Percentiles rank a stretch among this genome's conserved stretches.
Conservation (phyloP, 1,140 invertebrate genomes). For the Saccostrea cuccullata region DNA sequence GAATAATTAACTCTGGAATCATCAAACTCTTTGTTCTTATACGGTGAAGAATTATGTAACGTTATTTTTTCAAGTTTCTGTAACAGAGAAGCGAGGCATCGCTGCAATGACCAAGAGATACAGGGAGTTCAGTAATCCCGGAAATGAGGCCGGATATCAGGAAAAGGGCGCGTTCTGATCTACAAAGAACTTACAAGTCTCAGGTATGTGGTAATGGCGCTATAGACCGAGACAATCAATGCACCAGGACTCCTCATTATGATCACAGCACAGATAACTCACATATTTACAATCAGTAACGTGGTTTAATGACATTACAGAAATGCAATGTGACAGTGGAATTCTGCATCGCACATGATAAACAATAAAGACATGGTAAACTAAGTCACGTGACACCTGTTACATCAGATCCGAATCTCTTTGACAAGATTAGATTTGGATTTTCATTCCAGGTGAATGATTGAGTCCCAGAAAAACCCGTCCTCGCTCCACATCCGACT, state of each 20-base stretch:
- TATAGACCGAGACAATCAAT: background rate
- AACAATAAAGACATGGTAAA: background rate
- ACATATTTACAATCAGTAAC: slow-evolving; percentile 8
- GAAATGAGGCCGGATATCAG: background rate
- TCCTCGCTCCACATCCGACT: background rate
- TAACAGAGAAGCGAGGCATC: background rate
- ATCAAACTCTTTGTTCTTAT: no score
- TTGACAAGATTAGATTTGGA: slow-evolving; percentile 3
- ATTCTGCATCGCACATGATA: background rate
- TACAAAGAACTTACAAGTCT: background rate
- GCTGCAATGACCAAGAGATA: background rate
- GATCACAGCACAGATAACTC: slow-evolving; percentile 11
- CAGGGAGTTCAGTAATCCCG: background rate
- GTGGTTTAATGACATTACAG: slow-evolving; percentile 20
- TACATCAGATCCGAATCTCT: slow-evolving; percentile 25
- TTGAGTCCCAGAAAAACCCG: background rate
- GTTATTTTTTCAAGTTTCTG: no score
- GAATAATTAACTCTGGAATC: no score
- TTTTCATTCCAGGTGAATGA: background rate
- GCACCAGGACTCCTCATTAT: background rate
- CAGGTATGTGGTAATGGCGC: slow-evolving; percentile 11
- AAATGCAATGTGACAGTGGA: slow-evolving; percentile 25
- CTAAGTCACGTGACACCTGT: slow-evolving; percentile 17
- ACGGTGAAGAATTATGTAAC: no score
- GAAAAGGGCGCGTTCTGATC: background rate